Evolutionary conservation across 2,113 vertebrate genomes (phyloP).

Genomic region (Indicator indicator): DNA sequence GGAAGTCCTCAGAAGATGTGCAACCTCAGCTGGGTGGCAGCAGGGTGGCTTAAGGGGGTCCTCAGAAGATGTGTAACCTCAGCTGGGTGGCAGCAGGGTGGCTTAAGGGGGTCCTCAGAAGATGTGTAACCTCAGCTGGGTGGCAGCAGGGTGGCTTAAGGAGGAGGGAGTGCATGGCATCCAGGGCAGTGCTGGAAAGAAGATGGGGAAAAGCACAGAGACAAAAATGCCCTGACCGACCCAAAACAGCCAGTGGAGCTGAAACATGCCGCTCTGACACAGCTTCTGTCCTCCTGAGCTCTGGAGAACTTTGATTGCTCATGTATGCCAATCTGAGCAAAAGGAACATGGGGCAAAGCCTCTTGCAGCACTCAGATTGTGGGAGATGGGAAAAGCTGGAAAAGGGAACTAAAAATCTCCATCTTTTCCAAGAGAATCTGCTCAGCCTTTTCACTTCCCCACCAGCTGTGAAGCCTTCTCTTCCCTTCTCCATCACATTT

Average conservation of each 20-base stretch:
- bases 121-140: no score
- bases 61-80: no score
- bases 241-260: neutral
- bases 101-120: no score
- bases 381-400: neutral
- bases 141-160: no score
- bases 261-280: neutral
- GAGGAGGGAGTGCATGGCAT: neutral
- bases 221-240: neutral
- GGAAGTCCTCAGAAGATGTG: neutral
- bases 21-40: neutral
- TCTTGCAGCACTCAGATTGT: neutral
- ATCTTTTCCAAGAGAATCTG: neutral
- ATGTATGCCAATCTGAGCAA: neutral
- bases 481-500: neutral
- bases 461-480: slow-evolving; percentile 1
- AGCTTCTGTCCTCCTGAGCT: neutral
- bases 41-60: no score
- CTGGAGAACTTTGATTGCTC: neutral
- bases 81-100: no score
- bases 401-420: neutral
- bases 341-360: neutral
- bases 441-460: neutral
- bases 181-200: neutral
- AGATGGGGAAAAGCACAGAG: neutral